Evolutionary conservation across 2,888 invertebrate species (phyloP).

Genomic region (Callimorpha dominula): DNA sequence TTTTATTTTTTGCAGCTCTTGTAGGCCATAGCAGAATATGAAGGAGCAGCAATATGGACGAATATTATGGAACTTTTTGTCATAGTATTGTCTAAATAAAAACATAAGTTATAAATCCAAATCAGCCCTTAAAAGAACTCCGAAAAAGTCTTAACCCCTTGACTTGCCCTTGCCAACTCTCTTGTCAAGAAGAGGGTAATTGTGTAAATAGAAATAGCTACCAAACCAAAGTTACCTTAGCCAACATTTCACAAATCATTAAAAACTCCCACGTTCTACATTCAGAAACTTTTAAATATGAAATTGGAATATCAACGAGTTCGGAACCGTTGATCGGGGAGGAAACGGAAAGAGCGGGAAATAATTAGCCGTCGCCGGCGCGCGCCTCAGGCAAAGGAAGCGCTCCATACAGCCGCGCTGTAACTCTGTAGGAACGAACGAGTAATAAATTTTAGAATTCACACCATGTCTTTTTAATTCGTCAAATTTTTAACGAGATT

Average conservation of each 20-base stretch:
- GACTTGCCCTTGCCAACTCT: not conserved
- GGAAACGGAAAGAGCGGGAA: conserved; percentile 80
- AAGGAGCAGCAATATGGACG: too few species aligned
- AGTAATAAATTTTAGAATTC: conserved; percentile 53
- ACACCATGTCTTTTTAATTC: conserved; percentile 43
- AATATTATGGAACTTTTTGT: too few species aligned
- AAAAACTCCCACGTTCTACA: conserved; percentile 50
- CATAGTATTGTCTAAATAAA: too few species aligned
- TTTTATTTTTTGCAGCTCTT: too few species aligned
- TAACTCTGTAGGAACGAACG: conserved; percentile 54
- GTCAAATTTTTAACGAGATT: conserved; percentile 43
- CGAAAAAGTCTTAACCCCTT: too few species aligned
- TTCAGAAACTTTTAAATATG: conserved; percentile 47
- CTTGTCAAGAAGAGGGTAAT: not conserved
- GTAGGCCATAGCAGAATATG: too few species aligned
- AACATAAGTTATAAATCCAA: too few species aligned
- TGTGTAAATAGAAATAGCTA: not conserved
- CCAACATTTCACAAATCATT: not conserved
- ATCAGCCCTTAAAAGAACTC: too few species aligned
- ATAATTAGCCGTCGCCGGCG: conserved; percentile 76
- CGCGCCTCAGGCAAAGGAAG: conserved; percentile 71
- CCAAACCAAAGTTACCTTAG: not conserved
- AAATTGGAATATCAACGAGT: conserved; percentile 53
- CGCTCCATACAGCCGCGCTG: conserved; percentile 63
- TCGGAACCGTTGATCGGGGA: conserved; percentile 61